phyloP scores from a whole-genome alignment of 2,113 vertebrate species.

The Lampris incognitus region DNA sequence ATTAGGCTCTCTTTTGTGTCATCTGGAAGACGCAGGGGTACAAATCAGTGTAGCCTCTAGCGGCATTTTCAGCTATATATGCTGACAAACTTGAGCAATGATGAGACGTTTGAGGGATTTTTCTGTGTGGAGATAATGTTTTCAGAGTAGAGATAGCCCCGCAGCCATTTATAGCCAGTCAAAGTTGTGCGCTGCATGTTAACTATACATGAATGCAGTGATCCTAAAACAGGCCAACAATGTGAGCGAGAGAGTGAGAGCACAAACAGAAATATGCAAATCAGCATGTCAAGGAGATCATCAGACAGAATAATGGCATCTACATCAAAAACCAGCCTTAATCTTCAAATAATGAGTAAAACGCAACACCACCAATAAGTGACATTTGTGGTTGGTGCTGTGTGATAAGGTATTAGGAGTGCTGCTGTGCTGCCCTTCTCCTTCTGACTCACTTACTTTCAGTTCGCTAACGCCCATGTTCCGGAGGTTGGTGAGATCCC shows the following conservation, averaged over 20 bases:
- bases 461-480: conserved; percentile 37
- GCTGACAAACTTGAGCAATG: conserved; percentile 31
- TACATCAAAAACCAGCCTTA: conserved; percentile 33
- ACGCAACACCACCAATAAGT: conserved; percentile 3
- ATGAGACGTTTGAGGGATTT: conserved; percentile 29
- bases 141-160: conserved; percentile 2
- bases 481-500: conserved; percentile 34
- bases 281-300: background rate
- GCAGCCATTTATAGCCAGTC: background rate
- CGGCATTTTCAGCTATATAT: conserved; percentile 15
- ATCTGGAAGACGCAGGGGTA: conserved; percentile 29
- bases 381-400: conserved; percentile 27
- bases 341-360: conserved; percentile 34
- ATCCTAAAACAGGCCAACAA: conserved; percentile 21
- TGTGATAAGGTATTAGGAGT: conserved; percentile 15
- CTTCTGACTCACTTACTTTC: conserved; percentile 26
- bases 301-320: conserved; percentile 22
- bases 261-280: conserved; percentile 33
- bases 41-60: conserved; percentile 41
- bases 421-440: conserved; percentile 14
- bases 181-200: conserved; percentile 4
- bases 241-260: conserved; percentile 6
- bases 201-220: conserved; percentile 13
- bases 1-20: conserved; percentile 58
- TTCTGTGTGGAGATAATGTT: conserved; percentile 21